Evolutionary conservation across 23 tunicate species (phyloP).

Genomic region (Corella eumyota): DNA sequence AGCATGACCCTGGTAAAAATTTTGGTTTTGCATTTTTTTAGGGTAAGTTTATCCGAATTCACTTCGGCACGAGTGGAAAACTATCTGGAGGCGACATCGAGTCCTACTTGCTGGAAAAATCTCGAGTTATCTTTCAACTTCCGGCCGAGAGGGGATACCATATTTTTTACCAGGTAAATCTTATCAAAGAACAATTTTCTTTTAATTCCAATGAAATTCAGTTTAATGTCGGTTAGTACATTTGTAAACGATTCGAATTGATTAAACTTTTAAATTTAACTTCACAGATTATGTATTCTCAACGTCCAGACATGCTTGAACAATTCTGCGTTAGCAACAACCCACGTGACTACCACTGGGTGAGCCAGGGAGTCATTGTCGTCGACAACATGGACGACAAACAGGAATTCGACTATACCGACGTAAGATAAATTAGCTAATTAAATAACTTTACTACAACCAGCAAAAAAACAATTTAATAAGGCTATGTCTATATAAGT

Average conservation of each 20-base stretch:
- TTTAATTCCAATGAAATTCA: conserved; percentile 1
- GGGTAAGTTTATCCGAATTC: conserved; percentile 98
- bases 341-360: conserved; percentile 70
- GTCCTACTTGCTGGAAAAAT: conserved; percentile 84
- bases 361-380: conserved; percentile 68
- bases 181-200: background rate
- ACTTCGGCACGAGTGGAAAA: conserved; percentile 95
- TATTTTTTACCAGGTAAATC: conserved; percentile 88
- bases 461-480: no score
- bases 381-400: conserved; percentile 93
- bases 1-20: no score
- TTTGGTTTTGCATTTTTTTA: conserved; percentile 4
- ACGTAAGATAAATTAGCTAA: conserved; percentile 33
- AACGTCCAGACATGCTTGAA: conserved; percentile 30
- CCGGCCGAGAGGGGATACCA: conserved; percentile 86
- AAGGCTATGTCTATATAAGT: no score
- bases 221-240: background rate
- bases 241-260: no score
- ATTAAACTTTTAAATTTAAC: no score
- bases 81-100: conserved; percentile 99
- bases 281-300: conserved; percentile 56
- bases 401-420: conserved; percentile 69
- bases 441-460: background rate
- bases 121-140: conserved; percentile 92
- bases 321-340: conserved; percentile 49